phyloP scores from a whole-genome alignment of 2,113 vertebrate genomes.

The Oceanites oceanicus region DNA sequence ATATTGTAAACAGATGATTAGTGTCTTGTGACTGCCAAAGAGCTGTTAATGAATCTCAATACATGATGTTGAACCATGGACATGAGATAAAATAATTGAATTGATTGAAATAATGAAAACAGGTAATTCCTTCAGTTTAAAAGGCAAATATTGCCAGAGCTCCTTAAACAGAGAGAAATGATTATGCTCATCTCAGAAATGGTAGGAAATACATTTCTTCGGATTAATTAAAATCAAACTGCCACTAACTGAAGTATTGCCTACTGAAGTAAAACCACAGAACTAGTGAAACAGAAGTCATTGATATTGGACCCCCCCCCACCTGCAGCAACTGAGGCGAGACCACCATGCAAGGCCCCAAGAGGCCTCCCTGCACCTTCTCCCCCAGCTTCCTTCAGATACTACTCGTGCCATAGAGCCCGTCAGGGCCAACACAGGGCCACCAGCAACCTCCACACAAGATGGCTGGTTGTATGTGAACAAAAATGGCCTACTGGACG shows the following conservation, averaged over 20 bases:
- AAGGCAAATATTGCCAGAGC: slow-evolving; percentile 18
- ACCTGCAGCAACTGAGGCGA: background rate
- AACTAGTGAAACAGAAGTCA: background rate
- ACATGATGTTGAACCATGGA: background rate
- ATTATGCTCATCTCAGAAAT: background rate
- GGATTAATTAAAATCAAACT: background rate
- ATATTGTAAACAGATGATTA: slow-evolving; percentile 53
- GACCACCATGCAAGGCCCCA: background rate
- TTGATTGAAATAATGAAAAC: background rate
- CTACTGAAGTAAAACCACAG: background rate
- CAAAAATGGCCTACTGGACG: background rate
- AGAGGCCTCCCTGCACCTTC: background rate
- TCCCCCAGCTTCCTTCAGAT: background rate
- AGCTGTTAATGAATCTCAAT: slow-evolving; percentile 35
- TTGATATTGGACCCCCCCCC: fast-evolving
- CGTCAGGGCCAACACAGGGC: background rate
- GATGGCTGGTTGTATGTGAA: fast-evolving
- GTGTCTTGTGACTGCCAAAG: slow-evolving; percentile 26
- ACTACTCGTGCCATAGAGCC: fast-evolving
- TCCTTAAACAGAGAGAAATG: slow-evolving; percentile 1
- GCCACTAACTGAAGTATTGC: background rate
- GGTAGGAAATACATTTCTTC: background rate
- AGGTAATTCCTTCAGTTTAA: slow-evolving; percentile 6
- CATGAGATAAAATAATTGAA: slow-evolving; percentile 25
- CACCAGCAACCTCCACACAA: background rate